Percentiles rank a stretch among this genome's conserved stretches.
These are phyloP conservation scores for Exaiptasia diaphana DNA, from an alignment of 64 coral and sea anemone genomes.

Conservation along the genomic window DNA sequence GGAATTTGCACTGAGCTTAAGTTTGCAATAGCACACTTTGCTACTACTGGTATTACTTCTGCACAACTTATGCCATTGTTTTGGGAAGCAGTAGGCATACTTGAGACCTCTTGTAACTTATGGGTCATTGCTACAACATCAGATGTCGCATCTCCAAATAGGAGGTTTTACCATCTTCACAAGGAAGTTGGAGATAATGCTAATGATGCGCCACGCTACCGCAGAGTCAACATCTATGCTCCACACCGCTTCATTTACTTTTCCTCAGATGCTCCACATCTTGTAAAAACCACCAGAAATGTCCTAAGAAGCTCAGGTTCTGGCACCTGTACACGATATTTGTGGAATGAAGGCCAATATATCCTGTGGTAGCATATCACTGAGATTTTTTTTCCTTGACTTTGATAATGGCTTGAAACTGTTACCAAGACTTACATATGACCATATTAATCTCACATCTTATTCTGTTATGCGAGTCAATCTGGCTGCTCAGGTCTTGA, in stretches of 20 bases:
- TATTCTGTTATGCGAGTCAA: conserved; percentile 21
- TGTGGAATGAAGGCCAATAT: conserved; percentile 25
- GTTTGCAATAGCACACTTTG: conserved; percentile 43
- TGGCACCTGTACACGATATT: conserved; percentile 11
- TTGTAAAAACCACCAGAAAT: conserved; percentile 23
- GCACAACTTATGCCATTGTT: conserved; percentile 17
- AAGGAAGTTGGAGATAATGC: conserved; percentile 17
- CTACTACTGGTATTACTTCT: conserved; percentile 13
- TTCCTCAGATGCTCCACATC: conserved; percentile 23
- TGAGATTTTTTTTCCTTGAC: neutral
- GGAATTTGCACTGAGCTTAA: conserved; percentile 39
- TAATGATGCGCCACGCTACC: conserved; percentile 16
- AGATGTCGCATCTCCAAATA: conserved; percentile 37
- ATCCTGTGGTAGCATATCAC: conserved; percentile 8
- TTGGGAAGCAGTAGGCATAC: conserved; percentile 27
- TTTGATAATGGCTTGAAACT: conserved; percentile 4
- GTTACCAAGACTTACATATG: neutral
- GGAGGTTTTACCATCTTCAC: conserved; percentile 26
- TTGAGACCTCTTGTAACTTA: conserved; percentile 33
- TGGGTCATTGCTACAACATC: conserved; percentile 27
- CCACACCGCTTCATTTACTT: conserved; percentile 43
- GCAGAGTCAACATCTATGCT: conserved; percentile 40
- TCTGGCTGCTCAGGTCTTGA: conserved; percentile 24
- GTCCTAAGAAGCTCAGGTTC: conserved; percentile 4
- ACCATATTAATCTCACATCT: neutral